Conservation (phyloP, 2,113 vertebrate genomes). For the Mobula birostris region DNA sequence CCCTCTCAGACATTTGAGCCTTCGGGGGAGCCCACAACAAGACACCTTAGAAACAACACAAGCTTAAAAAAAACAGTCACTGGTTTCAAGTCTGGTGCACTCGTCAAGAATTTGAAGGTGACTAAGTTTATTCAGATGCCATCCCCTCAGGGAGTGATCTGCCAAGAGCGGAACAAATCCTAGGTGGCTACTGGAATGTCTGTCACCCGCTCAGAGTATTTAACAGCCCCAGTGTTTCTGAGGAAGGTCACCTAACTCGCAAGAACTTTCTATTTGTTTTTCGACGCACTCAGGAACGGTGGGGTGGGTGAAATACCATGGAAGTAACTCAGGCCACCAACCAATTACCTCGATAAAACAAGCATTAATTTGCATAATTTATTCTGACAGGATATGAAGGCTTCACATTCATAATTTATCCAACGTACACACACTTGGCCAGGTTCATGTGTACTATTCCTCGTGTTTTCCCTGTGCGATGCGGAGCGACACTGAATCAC, state of each 20-base stretch:
- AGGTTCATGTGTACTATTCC: not conserved
- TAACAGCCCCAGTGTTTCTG: not conserved
- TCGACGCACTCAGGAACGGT: not conserved
- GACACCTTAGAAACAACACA: not conserved
- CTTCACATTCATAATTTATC: not conserved
- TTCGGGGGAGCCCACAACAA: too few relatives aligned
- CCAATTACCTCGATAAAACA: not conserved
- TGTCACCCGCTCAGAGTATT: not conserved
- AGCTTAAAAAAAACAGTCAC: not conserved
- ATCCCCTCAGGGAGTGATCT: not conserved
- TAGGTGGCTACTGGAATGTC: not conserved
- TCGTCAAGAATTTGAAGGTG: not conserved
- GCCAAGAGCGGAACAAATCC: not conserved
- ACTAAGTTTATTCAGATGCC: conserved; percentile 2
- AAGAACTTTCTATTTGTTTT: not conserved
- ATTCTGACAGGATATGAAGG: not conserved
- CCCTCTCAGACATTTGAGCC: not conserved
- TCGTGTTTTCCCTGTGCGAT: not conserved
- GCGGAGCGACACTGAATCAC: not conserved
- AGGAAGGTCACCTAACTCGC: not conserved
- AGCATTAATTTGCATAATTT: not conserved
- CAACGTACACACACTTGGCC: not conserved
- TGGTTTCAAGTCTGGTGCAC: not conserved
- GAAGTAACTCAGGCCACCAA: not conserved
- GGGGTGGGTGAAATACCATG: not conserved